Percentiles rank a stretch among this genome's conserved stretches.
Conservation (phyloP, 2,888 invertebrate species). For the Eremobia ochroleuca region DNA sequence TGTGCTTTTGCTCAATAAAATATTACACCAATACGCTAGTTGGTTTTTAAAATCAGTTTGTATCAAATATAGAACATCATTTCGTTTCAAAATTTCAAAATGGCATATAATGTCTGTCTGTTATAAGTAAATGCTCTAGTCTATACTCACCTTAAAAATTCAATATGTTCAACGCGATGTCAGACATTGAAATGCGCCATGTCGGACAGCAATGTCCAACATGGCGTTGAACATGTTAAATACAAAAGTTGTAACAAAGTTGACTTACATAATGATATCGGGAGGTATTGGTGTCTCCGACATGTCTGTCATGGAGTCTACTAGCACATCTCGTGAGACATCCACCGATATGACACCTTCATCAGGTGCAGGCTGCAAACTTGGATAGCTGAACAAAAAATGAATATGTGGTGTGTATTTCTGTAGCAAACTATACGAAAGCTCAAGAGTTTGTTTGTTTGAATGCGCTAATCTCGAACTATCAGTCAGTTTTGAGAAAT, state of each 20-base stretch:
- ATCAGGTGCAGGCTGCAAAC: conserved; percentile 69
- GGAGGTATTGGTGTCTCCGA: conserved; percentile 79
- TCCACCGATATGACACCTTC: conserved; percentile 82
- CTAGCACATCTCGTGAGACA: conserved; percentile 78
- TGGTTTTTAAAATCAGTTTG: background rate
- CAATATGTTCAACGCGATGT: too few relatives aligned
- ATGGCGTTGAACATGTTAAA: too few relatives aligned
- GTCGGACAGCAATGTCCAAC: too few relatives aligned
- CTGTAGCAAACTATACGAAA: background rate
- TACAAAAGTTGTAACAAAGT: background rate
- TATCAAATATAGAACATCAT: background rate
- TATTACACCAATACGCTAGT: background rate
- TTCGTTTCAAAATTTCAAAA: too few relatives aligned
- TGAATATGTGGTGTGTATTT: background rate
- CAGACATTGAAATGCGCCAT: too few relatives aligned
- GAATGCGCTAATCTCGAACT: background rate
- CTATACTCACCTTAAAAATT: background rate
- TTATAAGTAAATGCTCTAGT: background rate
- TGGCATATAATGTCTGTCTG: background rate
- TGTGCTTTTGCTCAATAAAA: background rate
- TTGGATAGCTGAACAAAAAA: conserved; percentile 55
- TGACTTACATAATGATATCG: conserved; percentile 81
- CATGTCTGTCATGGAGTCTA: conserved; percentile 84
- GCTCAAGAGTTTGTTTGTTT: background rate
- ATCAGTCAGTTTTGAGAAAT: background rate